Conservation (phyloP, 2,888 invertebrate genomes). For the Melanargia galathea region DNA sequence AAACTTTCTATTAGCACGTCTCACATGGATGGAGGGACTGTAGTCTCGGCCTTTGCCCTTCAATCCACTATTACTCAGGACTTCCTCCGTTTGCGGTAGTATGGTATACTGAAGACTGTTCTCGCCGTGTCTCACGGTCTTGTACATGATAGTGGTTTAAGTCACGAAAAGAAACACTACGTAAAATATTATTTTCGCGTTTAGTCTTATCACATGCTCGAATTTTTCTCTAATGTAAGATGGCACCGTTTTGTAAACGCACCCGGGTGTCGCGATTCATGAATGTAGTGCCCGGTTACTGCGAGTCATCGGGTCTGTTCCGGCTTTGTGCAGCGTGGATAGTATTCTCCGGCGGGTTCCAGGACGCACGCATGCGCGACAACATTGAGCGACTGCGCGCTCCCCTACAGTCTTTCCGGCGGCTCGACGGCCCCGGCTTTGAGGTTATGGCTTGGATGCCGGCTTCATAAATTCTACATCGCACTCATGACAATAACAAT, state of each 20-base stretch:
- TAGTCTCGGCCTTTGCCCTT: constrained; percentile 80
- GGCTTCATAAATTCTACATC: constrained; percentile 59
- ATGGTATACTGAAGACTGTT: constrained; percentile 89
- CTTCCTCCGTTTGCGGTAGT: constrained; percentile 87
- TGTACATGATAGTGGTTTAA: constrained; percentile 83
- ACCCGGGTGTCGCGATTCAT: constrained; percentile 52
- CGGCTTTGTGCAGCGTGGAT: constrained; percentile 71
- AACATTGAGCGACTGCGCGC: constrained; percentile 77
- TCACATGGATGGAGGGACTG: constrained; percentile 73
- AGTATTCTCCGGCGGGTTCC: constrained; percentile 46
- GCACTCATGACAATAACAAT: constrained; percentile 65
- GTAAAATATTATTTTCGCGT: constrained; percentile 50
- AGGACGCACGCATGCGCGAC: constrained; percentile 68
- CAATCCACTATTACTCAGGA: constrained; percentile 82
- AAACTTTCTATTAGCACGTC: constrained; percentile 64
- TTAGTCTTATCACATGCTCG: constrained; percentile 69
- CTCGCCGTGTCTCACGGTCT: constrained; percentile 88
- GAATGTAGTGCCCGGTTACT: constrained; percentile 54
- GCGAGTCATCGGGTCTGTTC: constrained; percentile 62
- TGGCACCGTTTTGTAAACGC: constrained; percentile 47
- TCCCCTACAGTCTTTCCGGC: constrained; percentile 56
- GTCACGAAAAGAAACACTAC: constrained; percentile 69
- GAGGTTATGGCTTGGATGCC: constrained; percentile 76
- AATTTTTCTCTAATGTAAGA: constrained; percentile 49
- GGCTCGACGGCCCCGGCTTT: constrained; percentile 61